Evolutionary conservation across 37 sponge, comb jelly and placozoan species (phyloP), one percentile per base, ranked within the genome.

Genomic region (Beroe forskalii): DNA sequence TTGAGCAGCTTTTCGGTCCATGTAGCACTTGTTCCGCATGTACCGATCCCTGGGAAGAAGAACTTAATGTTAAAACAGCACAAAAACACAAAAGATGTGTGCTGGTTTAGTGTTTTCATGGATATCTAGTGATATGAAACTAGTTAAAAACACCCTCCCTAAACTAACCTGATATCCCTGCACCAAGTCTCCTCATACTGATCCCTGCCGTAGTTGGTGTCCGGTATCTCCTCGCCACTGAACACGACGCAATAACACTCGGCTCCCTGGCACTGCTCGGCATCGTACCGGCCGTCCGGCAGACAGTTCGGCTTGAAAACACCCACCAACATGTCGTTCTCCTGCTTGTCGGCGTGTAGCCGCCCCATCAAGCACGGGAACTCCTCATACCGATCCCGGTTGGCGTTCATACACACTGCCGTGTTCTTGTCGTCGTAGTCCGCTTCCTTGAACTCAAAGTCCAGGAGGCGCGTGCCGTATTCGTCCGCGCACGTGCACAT

Each of bases 261-360:
- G 9, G 38, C 1, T 28, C 72, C 72, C 1, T 32, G 35, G 17
- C 37, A 28, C 38, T 69, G 72, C 17, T 14, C 72, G 17, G 37
- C 38, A 6, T 69, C 17, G 38, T 69, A 69, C 17, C 32, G 38
- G 17, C 72, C 72, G 38, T 69, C 38, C 9, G 27, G 19, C 38
- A 32, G 38, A 33, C 72, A 69, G 35, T 35, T 69, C 4, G 72
- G 72, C 19, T 14, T 0, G 72, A 36, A 69, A 69, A 36, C 39
- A 31, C 72, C 72, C 19, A 69, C 72, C 72, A 69, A 14, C 72
- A 69, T 28, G 72, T 69, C 32, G 38, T 69, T 69, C 1, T 1
- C 32, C 17, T 14, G 1, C 19, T 36, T 33, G 32, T 69, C 37
- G 4, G 33, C 72, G 12, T 1, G 19, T 9, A 32, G 33, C 14